These are phyloP conservation scores for Enteromius fasciolatus DNA, from an alignment of 2,797 vertebrate genomes.

Conservation along the genomic window DNA sequence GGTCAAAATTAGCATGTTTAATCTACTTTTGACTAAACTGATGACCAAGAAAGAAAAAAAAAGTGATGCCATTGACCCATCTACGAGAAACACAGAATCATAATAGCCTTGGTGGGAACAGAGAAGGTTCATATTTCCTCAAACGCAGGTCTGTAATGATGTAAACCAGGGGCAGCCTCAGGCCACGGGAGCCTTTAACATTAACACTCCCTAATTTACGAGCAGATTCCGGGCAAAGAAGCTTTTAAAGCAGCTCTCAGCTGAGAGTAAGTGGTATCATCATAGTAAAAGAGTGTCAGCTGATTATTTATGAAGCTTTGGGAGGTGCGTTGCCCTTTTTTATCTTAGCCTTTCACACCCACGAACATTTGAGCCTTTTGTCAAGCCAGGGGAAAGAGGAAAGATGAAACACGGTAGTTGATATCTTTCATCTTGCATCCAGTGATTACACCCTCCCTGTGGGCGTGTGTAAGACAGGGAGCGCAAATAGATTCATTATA, in stretches of 20 bases:
- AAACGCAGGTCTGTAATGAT: slow-evolving; percentile 53
- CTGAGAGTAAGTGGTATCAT: slow-evolving; percentile 45
- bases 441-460: slow-evolving; percentile 57
- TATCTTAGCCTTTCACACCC: slow-evolving; percentile 55
- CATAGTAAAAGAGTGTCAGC: slow-evolving; percentile 54
- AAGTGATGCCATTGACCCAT: slow-evolving; percentile 18
- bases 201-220: slow-evolving; percentile 58
- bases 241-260: slow-evolving; percentile 39
- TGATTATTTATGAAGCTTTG: slow-evolving; percentile 66
- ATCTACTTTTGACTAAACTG: background rate
- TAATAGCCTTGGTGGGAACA: slow-evolving; percentile 46
- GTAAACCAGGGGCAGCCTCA: slow-evolving; percentile 49
- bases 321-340: slow-evolving; percentile 58
- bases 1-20: background rate
- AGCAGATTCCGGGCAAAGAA: slow-evolving; percentile 43
- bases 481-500: slow-evolving; percentile 64
- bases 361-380: slow-evolving; percentile 64
- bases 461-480: slow-evolving; percentile 63
- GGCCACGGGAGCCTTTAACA: slow-evolving; percentile 46
- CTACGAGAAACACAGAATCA: slow-evolving; percentile 57
- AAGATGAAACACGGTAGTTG: slow-evolving; percentile 65
- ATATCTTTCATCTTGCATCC: slow-evolving; percentile 69
- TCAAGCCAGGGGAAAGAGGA: slow-evolving; percentile 60
- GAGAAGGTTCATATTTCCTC: slow-evolving; percentile 56
- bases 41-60: background rate